phyloP scores from a whole-genome alignment of 1,140 invertebrate genomes.

The Oppia nitens region DNA sequence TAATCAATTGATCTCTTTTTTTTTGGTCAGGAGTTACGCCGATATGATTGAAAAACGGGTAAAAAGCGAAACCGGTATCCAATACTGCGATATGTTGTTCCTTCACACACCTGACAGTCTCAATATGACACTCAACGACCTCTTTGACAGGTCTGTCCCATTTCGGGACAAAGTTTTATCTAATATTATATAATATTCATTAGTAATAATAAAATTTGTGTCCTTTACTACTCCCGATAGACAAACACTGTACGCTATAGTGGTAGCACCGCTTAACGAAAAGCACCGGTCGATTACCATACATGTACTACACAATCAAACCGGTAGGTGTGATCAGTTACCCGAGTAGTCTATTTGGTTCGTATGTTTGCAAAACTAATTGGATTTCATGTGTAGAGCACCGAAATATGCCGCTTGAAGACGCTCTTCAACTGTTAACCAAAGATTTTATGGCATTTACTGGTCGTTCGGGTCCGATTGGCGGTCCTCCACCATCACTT shows the following conservation, averaged over 20 bases:
- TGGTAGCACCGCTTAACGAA: conserved; percentile 8
- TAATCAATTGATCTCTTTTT: background rate
- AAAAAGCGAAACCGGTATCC: background rate
- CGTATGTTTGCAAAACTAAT: background rate
- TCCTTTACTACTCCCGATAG: background rate
- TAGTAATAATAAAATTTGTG: background rate
- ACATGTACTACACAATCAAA: conserved; percentile 12
- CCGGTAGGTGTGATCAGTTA: too few relatives aligned
- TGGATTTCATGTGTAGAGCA: conserved; percentile 5
- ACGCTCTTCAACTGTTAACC: conserved; percentile 3
- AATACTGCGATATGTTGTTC: conserved; percentile 10
- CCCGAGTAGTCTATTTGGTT: too few relatives aligned
- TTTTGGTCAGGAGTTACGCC: conserved; percentile 1
- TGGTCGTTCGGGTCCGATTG: background rate
- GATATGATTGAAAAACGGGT: conserved; percentile 13
- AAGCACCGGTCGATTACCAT: conserved; percentile 1
- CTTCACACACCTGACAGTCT: conserved; percentile 3
- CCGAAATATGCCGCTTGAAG: conserved; percentile 8
- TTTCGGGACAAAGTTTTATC: background rate
- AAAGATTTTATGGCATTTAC: background rate
- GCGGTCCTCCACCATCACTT: background rate
- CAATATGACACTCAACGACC: conserved; percentile 10
- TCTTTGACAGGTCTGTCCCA: conserved; percentile 2
- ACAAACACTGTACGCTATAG: conserved; percentile 11
- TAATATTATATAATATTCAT: background rate